A percentile compares a stretch with the other conserved stretches of the same genome.
Evolutionary conservation across 2,888 invertebrate species (phyloP).

Genomic region (Leptinotarsa rubiginosa): DNA sequence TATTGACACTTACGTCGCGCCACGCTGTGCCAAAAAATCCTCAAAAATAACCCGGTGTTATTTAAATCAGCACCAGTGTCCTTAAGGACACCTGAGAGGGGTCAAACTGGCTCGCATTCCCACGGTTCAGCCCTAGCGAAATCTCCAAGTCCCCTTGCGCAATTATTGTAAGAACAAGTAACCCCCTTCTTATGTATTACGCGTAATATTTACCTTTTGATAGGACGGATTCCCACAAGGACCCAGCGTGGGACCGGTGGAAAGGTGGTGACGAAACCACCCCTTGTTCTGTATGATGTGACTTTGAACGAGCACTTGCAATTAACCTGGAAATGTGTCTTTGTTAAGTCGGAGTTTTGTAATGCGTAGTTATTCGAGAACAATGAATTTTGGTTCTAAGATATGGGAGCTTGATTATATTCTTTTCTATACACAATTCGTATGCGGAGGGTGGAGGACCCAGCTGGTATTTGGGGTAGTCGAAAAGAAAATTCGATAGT

Average conservation of each 20-base stretch:
- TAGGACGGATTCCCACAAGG: slow-evolving; percentile 53
- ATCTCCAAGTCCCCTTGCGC: slow-evolving; percentile 45
- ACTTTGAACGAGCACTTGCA: slow-evolving; percentile 51
- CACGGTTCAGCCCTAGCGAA: slow-evolving; percentile 33
- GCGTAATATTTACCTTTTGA: slow-evolving; percentile 52
- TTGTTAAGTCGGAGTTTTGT: slow-evolving; percentile 22
- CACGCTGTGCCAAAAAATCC: slow-evolving; percentile 36
- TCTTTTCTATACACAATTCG: neutral
- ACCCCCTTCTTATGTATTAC: slow-evolving; percentile 50
- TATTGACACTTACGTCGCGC: slow-evolving; percentile 37
- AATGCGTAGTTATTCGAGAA: slow-evolving; percentile 26
- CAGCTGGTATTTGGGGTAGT: neutral
- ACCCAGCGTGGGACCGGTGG: slow-evolving; percentile 54
- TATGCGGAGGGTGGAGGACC: slow-evolving; percentile 9
- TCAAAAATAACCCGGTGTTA: slow-evolving; percentile 22
- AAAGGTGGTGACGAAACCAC: slow-evolving; percentile 52
- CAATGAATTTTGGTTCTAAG: neutral
- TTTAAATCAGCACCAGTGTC: slow-evolving; percentile 34
- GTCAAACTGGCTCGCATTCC: slow-evolving; percentile 41
- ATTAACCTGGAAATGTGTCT: slow-evolving; percentile 41
- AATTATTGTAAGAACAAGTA: slow-evolving; percentile 50
- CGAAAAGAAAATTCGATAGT: neutral
- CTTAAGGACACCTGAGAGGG: slow-evolving; percentile 37
- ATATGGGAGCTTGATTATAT: slow-evolving; percentile 18
- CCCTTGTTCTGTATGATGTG: slow-evolving; percentile 44